Evolutionary conservation across 35 echinoderm and acorn worm genomes (phyloP), one percentile per base, ranked within the genome.

Genomic region (Heliocidaris tuberculata): DNA sequence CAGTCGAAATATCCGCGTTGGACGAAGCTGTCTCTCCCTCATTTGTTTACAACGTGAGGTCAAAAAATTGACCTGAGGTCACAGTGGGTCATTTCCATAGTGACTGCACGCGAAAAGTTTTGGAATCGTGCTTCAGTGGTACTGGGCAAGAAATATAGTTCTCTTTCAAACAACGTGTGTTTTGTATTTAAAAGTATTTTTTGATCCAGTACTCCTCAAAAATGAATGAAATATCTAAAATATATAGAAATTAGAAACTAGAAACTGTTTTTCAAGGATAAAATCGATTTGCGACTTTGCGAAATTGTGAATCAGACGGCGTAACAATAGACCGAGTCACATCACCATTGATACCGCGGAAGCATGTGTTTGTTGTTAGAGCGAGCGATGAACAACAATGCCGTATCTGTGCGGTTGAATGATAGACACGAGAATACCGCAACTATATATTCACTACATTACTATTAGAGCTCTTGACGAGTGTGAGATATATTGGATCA

Each of bases 311-410:
- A 93, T 27, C 47, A 50, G 11, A 59, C 48, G 16, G 91, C 91
- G 91, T 30, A 93, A 52, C 50, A 93, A 93, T 93, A 93, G 50
- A 31, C 48, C 49, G 50, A 10, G 29, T 93, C 50, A 59, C 91
- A 59, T 50, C 91, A 24, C 47, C 91, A 59, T 93, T 59, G 91
- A 49, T 93, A 93, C 65, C 91, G 48, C 91, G 91, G 91, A 93
- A 93, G 91, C 91, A 93, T 93, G 91, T 93, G 91, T 93, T 49
- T 93, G 91, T 93, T 49, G 17, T 93, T 47, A 50, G 47, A 59
- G 13, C 47, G 2, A 56, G 89, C 0, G 11, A 30, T 27, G 17
- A 93, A 27, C 91, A 78, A 78, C 65, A 78, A 78, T 78, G 27
- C 65, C 21, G 52, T 56, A 78, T 78, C 65, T 21, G 65, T 78